Percentiles rank a stretch among this genome's conserved stretches.
Evolutionary conservation across 2,113 vertebrate species (phyloP).

Genomic region (Thermophis baileyi): DNA sequence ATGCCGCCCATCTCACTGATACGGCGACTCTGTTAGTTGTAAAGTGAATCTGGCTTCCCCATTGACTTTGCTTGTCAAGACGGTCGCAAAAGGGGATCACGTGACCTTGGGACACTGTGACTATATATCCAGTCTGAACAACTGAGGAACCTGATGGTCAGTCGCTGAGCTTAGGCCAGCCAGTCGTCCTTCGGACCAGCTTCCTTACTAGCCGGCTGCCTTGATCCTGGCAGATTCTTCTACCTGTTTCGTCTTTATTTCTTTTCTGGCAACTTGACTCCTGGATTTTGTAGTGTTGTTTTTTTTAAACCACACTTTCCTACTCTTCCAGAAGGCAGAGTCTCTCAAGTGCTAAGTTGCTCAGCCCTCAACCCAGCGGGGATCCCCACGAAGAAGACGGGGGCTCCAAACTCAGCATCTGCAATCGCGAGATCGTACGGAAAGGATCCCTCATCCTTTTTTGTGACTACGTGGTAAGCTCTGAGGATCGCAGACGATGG

Average conservation of each 20-base stretch:
- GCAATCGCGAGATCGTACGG: slow-evolving; percentile 90
- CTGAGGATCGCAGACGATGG: background rate
- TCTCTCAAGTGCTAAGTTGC: slow-evolving; percentile 87
- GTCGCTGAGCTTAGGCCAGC: background rate
- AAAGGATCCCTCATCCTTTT: slow-evolving; percentile 94
- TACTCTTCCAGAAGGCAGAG: slow-evolving; percentile 81
- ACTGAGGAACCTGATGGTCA: too few species aligned
- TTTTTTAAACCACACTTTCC: background rate
- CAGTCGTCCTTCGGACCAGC: background rate
- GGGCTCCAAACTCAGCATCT: slow-evolving; percentile 77
- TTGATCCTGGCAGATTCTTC: background rate
- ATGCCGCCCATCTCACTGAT: too few species aligned
- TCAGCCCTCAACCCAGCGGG: slow-evolving; percentile 80
- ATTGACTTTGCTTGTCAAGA: too few species aligned
- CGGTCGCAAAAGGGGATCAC: too few species aligned
- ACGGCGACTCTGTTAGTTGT: too few species aligned
- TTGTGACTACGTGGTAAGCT: slow-evolving; percentile 95
- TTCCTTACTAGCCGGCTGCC: background rate
- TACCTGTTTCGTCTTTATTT: background rate
- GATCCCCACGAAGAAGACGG: slow-evolving; percentile 73
- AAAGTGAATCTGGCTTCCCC: too few species aligned
- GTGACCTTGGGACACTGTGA: too few species aligned
- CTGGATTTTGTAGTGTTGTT: background rate
- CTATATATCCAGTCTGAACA: too few species aligned
- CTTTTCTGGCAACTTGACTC: background rate